phyloP scores from a whole-genome alignment of 2,113 vertebrate genomes.

The Seriola quinqueradiata region DNA sequence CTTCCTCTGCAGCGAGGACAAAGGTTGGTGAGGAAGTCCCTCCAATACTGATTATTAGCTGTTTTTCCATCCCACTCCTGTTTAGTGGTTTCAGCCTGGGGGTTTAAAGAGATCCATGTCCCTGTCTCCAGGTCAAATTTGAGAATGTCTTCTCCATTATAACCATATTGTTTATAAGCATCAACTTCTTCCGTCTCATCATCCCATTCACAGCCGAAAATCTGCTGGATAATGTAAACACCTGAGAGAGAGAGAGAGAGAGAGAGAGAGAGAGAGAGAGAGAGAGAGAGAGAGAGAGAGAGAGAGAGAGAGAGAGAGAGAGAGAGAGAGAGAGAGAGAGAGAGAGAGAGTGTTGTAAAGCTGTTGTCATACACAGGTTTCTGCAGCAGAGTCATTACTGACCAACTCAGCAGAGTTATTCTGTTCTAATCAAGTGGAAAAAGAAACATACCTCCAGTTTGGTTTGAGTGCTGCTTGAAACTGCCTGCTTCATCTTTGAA shows the following conservation, averaged over 20 bases:
- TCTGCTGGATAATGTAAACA: rapidly evolving
- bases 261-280: no score
- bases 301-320: no score
- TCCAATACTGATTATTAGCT: rapidly evolving
- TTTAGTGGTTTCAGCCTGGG: rapidly evolving
- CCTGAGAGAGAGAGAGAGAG: slow-evolving; percentile 6
- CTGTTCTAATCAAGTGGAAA: no score
- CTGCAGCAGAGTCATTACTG: no score
- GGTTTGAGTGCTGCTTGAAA: not conserved
- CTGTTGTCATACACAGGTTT: no score
- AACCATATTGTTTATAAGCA: not conserved
- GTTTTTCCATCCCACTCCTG: rapidly evolving
- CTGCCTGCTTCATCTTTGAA: no score
- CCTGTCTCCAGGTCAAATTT: slow-evolving; percentile 1
- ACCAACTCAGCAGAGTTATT: no score
- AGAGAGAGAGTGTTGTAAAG: no score
- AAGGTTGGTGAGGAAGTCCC: not conserved
- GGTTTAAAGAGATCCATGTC: not conserved
- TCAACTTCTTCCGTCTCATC: not conserved
- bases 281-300: no score
- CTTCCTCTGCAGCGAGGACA: slow-evolving; percentile 48
- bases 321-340: no score
- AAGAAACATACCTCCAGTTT: not conserved
- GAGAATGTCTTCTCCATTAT: slow-evolving; percentile 45
- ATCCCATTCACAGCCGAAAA: not conserved